Evolutionary conservation across 1,140 invertebrate species (phyloP).

Genomic region (Polypedilum vanderplanki): DNA sequence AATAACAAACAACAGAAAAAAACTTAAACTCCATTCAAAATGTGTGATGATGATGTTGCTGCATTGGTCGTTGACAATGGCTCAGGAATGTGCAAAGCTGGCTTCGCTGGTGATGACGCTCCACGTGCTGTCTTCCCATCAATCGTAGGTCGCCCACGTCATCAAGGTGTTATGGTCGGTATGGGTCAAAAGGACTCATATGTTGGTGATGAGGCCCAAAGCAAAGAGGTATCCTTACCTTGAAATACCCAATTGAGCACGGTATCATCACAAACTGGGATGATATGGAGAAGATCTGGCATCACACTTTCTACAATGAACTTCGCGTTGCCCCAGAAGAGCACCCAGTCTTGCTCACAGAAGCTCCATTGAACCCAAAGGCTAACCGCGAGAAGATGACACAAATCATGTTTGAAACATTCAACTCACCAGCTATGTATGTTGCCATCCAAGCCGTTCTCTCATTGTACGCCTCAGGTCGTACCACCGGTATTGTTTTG

Average conservation of each 20-base stretch:
- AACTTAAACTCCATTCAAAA: conserved; percentile 45
- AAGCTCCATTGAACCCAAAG: conserved; percentile 80
- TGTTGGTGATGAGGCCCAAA: conserved; percentile 90
- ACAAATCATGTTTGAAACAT: conserved; percentile 77
- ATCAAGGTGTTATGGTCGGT: conserved; percentile 89
- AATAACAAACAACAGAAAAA: not conserved
- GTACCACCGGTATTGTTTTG: conserved; percentile 80
- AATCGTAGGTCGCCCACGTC: conserved; percentile 79
- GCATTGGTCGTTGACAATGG: conserved; percentile 80
- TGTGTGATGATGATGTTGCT: conserved; percentile 78
- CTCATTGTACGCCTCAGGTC: conserved; percentile 78
- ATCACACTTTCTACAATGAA: conserved; percentile 79
- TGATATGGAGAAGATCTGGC: conserved; percentile 79
- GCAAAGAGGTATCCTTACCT: conserved; percentile 85
- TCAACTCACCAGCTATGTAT: conserved; percentile 72
- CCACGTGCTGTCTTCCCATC: conserved; percentile 86
- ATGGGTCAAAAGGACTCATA: conserved; percentile 95
- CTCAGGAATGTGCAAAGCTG: conserved; percentile 90
- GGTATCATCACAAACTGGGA: conserved; percentile 83
- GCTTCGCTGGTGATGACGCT: conserved; percentile 88
- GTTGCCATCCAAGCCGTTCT: conserved; percentile 76
- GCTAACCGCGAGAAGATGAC: conserved; percentile 80
- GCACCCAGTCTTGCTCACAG: conserved; percentile 78
- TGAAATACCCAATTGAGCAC: conserved; percentile 90
- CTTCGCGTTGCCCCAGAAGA: conserved; percentile 83